A percentile compares a stretch with the other conserved stretches of the same genome.
These are phyloP conservation scores for cat (Felis catus) DNA, from an alignment of 2,113 vertebrate species.

Conservation along the genomic window DNA sequence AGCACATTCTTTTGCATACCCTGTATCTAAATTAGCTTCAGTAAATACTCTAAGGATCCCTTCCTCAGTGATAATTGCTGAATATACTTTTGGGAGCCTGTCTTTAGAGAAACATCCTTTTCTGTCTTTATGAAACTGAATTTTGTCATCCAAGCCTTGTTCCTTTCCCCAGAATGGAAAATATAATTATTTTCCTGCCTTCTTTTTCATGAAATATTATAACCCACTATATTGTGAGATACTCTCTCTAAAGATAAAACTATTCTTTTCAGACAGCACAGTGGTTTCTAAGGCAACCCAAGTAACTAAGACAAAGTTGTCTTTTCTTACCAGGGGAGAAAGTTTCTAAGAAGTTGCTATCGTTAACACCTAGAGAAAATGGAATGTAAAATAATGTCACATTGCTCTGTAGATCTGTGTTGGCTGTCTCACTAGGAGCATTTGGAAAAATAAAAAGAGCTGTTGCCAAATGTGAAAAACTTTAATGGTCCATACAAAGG, in stretches of 20 bases:
- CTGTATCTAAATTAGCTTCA: not conserved
- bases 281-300: constrained; percentile 43
- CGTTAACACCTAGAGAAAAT: not conserved
- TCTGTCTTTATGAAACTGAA: not conserved
- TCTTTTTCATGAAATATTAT: constrained; percentile 29
- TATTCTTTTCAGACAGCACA: not conserved
- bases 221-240: not conserved
- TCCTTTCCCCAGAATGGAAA: not conserved
- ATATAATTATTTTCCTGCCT: not conserved
- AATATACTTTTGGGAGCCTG: not conserved
- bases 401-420: not conserved
- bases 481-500: not conserved
- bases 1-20: not conserved
- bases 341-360: constrained; percentile 19
- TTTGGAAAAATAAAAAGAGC: constrained; percentile 23
- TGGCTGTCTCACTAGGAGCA: not conserved
- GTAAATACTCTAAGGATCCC: not conserved
- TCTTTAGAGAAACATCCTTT: not conserved
- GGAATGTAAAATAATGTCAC: not conserved
- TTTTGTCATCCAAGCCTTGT: not conserved
- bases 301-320: constrained; percentile 24
- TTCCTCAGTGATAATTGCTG: not conserved
- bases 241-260: constrained; percentile 16
- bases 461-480: not conserved
- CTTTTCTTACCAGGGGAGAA: not conserved